Evolutionary conservation across 2,888 invertebrate genomes (phyloP), one percentile per base, ranked within the genome.

Genomic region (Drosophila nigritarsus): DNA sequence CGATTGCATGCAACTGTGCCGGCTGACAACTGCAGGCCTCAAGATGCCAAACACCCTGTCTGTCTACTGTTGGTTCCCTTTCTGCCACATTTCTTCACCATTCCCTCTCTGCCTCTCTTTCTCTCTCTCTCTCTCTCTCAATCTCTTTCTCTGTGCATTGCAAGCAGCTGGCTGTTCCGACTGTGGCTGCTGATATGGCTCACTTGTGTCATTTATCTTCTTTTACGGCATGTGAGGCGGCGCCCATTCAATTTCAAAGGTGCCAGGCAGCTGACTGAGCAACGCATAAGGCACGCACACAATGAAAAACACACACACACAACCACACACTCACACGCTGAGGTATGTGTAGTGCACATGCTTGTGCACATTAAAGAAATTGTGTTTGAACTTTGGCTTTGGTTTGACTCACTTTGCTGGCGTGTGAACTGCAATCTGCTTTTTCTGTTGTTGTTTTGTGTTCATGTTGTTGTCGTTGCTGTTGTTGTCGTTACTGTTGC

Each of bases 311-410:
- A 45, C 30, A 56, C 9, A 65, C 55, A 68, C 50, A 45, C 51
- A 45, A 53, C 29, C 38, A 50, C 60, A 54, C 51, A 45, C 13
- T 53, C 30, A 38, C 15, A 8, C 45, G 1, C 1, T 15, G 24
- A 8, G 13, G 3, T 40, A 20, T 56, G 38, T 50, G 48, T 54
- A 66, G 40, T 73, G 88, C 73, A 81, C 75, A 72, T 78, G 73
- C 72, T 72, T 75, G 54, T 75, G 89, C 83, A 88, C 86, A 80
- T 88, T 90, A 86, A 87, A 86, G 87, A 83, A 88, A 86, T 86
- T 90, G 89, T 88, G 90, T 86, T 86, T 86, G 89, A 90, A 89
- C 85, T 90, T 89, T 88, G 87, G 73, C 90, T 86, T 86, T 89
- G 84, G 89, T 78, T 90, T 79, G 77, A 80, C 83, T 77, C 74